Conservation (phyloP, 2,113 vertebrate species). For the Pelodiscus sinensis region DNA sequence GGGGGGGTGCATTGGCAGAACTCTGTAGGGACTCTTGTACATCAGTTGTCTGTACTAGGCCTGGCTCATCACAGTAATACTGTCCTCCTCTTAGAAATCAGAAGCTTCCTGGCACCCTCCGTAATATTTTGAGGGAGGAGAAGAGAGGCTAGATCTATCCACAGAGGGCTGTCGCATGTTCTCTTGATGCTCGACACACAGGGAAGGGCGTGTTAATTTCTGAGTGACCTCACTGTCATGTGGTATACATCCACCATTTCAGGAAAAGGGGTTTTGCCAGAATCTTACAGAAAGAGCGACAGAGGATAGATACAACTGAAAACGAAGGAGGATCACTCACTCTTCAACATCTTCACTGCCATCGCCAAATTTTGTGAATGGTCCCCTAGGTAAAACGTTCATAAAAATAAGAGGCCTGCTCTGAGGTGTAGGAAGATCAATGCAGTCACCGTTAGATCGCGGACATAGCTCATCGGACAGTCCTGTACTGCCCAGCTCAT, state of each 20-base stretch:
- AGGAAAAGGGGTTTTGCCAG: not conserved
- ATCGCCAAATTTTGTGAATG: conserved; percentile 84
- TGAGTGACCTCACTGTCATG: accelerated
- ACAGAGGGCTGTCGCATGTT: not conserved
- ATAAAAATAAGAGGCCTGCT: conserved; percentile 40
- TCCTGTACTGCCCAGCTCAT: not conserved
- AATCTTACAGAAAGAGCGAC: not conserved
- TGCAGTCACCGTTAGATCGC: not conserved
- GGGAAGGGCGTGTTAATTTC: not conserved
- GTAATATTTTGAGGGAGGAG: not conserved
- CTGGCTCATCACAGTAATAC: accelerated
- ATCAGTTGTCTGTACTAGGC: accelerated
- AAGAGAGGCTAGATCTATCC: not conserved
- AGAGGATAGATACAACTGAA: not conserved
- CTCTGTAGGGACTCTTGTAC: not conserved
- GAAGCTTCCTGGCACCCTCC: accelerated
- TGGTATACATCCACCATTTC: not conserved
- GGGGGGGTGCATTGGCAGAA: not conserved
- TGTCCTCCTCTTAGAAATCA: not conserved
- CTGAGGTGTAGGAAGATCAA: accelerated
- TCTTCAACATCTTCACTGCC: conserved; percentile 85
- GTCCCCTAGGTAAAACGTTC: conserved; percentile 80
- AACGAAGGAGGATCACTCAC: conserved; percentile 76
- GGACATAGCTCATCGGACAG: not conserved
- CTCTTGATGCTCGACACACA: not conserved